Evolutionary conservation across 2,888 invertebrate genomes (phyloP).

Genomic region (Cheilosia vernalis): DNA sequence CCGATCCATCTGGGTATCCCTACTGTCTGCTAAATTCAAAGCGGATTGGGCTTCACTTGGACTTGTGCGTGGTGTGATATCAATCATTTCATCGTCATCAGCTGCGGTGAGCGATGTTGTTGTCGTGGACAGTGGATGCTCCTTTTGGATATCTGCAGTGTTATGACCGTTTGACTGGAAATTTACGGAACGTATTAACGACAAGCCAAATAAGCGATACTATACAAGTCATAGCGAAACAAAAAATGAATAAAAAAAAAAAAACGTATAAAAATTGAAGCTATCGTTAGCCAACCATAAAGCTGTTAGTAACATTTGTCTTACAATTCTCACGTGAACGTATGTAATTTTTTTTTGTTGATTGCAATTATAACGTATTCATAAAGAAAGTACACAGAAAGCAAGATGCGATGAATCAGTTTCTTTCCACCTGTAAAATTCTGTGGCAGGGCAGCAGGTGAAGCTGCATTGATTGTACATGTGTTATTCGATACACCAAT

Average conservation of each 20-base stretch:
- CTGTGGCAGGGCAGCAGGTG: constrained; percentile 10
- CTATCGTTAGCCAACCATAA: not conserved
- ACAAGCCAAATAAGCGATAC: constrained; percentile 67
- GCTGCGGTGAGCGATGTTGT: constrained; percentile 79
- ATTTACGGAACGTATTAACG: constrained; percentile 68
- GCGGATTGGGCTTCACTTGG: constrained; percentile 79
- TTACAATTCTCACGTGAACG: not conserved
- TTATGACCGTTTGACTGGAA: constrained; percentile 81
- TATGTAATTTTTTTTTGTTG: not conserved
- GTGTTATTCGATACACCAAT: constrained; percentile 31
- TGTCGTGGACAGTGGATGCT: constrained; percentile 77
- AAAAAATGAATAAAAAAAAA: constrained; percentile 8
- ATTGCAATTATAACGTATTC: not conserved
- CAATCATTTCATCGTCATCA: constrained; percentile 88
- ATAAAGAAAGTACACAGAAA: constrained; percentile 12
- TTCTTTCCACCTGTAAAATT: constrained; percentile 35
- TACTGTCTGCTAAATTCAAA: constrained; percentile 77
- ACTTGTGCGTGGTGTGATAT: constrained; percentile 85
- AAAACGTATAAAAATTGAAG: constrained; percentile 1
- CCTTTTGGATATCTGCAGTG: constrained; percentile 80
- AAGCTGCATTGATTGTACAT: constrained; percentile 25
- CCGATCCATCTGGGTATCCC: constrained; percentile 81
- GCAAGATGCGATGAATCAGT: constrained; percentile 21
- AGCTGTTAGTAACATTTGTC: constrained; percentile 30
- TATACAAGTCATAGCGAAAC: constrained; percentile 47